phyloP scores from a whole-genome alignment of 2,113 vertebrate genomes.

The Atrichornis clamosus region DNA sequence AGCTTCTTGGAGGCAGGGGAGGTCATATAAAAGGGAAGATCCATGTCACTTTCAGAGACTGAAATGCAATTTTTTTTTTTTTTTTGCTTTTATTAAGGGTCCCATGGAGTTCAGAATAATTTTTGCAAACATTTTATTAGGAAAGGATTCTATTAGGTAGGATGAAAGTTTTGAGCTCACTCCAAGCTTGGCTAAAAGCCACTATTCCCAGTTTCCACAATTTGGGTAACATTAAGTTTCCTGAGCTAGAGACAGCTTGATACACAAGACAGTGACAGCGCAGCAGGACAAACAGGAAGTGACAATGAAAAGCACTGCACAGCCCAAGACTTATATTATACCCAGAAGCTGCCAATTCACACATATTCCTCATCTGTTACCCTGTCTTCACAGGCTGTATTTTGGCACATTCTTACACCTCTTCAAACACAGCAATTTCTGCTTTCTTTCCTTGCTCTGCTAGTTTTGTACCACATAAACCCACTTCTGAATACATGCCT shows the following conservation, averaged over 20 bases:
- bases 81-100: not conserved
- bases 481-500: not conserved
- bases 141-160: not conserved
- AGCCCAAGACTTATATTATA: not conserved
- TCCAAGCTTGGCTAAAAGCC: not conserved
- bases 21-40: not conserved
- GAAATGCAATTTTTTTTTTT: not conserved
- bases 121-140: not conserved
- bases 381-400: not conserved
- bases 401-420: not conserved
- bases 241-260: conserved; percentile 17
- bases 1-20: not conserved
- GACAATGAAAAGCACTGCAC: not conserved
- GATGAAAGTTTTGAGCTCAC: not conserved
- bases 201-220: not conserved
- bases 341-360: not conserved
- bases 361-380: not conserved
- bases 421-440: not conserved
- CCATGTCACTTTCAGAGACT: not conserved
- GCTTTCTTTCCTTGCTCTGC: not conserved
- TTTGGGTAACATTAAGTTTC: not conserved
- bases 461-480: not conserved
- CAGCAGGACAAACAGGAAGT: not conserved
- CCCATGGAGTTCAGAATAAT: not conserved
- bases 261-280: not conserved